Evolutionary conservation across 1,140 invertebrate genomes (phyloP), one percentile per base, ranked within the genome.

Genomic region (Sitophilus oryzae): DNA sequence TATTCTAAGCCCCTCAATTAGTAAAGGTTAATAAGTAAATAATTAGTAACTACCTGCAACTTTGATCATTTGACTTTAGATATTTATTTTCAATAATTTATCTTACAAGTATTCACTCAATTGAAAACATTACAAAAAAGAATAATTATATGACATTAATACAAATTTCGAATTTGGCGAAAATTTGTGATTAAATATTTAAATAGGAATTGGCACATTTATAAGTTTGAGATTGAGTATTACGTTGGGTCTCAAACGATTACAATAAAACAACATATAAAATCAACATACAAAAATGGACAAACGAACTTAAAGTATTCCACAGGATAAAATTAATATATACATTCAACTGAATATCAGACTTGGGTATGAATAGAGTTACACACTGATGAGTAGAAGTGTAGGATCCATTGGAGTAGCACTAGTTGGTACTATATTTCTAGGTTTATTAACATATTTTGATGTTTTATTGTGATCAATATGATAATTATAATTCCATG

Each of bases 321-420:
- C 15, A 42, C 16, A 42, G 21, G 19, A 18, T 42, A 40, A 3
- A 40, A 16, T 40, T 40, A 42, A 18, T 42, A 42, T 42, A 19
- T 42, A 42, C 40, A 42, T 42, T 42, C 40, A 42, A 30, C 25
- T 30, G 25, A 30, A 42, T 42, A 42, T 42, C 40, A 42, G 40
- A 42, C 40, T 42, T 19, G 19, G 11, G 15, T 4, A 30, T 5
- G 5, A 30, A 30, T n/a, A 38, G 14, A 38, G 18, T 42, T 42
- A 19, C 40, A 42, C n/a, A 16, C 15, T n/a, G 21, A 42, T 18
- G 8, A 21, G 19, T 16, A 38, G 18, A 5, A 38, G 14, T 2
- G 6, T 37, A 37, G n/a, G 14, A 16, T 38, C 14, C 18, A 38
- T 38, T 38, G 14, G 5, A 34, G 14, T 38, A 15, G 9, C 36